Conservation (phyloP, 2,888 invertebrate genomes). For the Pyrochroa serraticornis region DNA sequence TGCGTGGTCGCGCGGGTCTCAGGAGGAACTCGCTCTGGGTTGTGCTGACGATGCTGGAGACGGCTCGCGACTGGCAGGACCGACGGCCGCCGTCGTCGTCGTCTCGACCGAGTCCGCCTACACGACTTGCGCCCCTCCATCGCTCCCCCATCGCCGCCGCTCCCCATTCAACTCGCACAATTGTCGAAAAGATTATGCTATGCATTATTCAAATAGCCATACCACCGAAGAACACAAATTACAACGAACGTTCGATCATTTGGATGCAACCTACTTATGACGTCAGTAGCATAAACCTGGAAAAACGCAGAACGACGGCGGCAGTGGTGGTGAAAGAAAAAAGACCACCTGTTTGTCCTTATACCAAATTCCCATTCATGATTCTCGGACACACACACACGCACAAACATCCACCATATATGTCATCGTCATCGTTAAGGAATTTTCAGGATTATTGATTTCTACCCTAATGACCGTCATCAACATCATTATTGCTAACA, state of each 20-base stretch:
- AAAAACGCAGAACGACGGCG: too few relatives aligned
- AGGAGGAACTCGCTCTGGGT: conserved; percentile 21
- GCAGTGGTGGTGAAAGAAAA: conserved; percentile 8
- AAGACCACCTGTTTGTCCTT: conserved; percentile 28
- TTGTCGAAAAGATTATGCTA: conserved; percentile 32
- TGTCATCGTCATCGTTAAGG: conserved; percentile 6
- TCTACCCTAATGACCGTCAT: not conserved
- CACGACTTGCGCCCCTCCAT: conserved; percentile 41
- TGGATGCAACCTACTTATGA: too few relatives aligned
- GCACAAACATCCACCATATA: not conserved
- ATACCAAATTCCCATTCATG: conserved; percentile 24
- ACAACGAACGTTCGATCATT: too few relatives aligned
- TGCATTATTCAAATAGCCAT: conserved; percentile 25
- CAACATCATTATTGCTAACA: too few relatives aligned
- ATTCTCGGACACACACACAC: not conserved
- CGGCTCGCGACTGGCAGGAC: conserved; percentile 59
- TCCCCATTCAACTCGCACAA: conserved; percentile 53
- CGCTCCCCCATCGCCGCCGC: conserved; percentile 35
- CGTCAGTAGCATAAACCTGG: too few relatives aligned
- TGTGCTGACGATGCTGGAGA: conserved; percentile 46
- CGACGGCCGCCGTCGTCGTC: conserved; percentile 55
- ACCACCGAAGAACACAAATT: not conserved
- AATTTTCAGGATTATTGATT: conserved; percentile 1
- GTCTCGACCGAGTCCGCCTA: conserved; percentile 51
- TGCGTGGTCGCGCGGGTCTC: conserved; percentile 14